Evolutionary conservation across 2,797 vertebrate genomes (phyloP), one percentile per base, ranked within the genome.

Genomic region (Vespertilio murinus): DNA sequence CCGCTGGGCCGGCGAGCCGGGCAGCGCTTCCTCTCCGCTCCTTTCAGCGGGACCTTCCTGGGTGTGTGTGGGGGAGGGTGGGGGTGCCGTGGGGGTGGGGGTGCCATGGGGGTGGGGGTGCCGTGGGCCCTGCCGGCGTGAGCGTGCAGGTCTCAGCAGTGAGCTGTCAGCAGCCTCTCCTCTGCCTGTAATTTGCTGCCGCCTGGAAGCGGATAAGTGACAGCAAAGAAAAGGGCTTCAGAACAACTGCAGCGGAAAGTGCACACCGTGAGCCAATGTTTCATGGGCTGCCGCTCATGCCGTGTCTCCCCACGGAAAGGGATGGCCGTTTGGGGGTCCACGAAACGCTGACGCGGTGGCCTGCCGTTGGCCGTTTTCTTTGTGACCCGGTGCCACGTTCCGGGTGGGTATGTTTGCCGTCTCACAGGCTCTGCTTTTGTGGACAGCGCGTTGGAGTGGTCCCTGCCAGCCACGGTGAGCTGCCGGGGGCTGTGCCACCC

Each of bases 181-280:
- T 94, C 49, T 59, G 35, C 80, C 93, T 95, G 16, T 83, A 78
- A 91, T 96, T 93, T 94, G 59, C 91, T 64, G 17, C 23, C 83
- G 82, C 86, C 91, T 96, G n/a, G 83, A 91, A 93, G 65, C 56
- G 88, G 84, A 8, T 79, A 70, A 88, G 75, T 93, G 89, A 94
- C 95, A 94, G 80, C 61, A 93, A 74, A 70, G 90, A 59, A 93
- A 73, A 92, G 59, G 91, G 83, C 71, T 83, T 64, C 84, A 54
- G 89, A 93, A 81, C 94, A 88, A 92, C 87, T 92, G 69, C 83
- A 77, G 83, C 75, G 84, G 70, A 91, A 96, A 91, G 75, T 67
- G 18, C 94, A 96, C 73, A 77, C 81, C 75, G 23, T 28, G 17
- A 18, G 52, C 65, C 49, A 65, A 69, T 81, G 7, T 30, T 61